Evolutionary conservation across 1,140 invertebrate species (phyloP).

Genomic region (Caerostris extrusa): DNA sequence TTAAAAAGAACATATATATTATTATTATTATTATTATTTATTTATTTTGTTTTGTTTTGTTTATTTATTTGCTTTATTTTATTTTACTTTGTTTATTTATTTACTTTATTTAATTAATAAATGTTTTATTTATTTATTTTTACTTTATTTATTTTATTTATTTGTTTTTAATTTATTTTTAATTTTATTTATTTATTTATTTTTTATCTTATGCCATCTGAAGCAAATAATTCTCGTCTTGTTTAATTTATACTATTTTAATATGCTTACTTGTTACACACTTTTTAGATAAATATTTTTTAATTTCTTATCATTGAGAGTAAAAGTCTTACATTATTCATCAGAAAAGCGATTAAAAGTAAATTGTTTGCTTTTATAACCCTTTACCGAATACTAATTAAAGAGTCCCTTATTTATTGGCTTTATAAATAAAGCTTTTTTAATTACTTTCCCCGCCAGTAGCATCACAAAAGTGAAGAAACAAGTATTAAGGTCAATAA

Average conservation of each 20-base stretch:
- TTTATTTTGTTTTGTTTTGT: too few species aligned
- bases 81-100: too few species aligned
- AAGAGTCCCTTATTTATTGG: conserved; percentile 44
- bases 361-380: conserved; percentile 35
- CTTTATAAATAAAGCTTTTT: conserved; percentile 50
- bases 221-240: neutral
- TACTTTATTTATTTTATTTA: neutral
- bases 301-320: neutral
- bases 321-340: neutral
- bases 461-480: neutral
- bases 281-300: neutral
- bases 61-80: too few species aligned
- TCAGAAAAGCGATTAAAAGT: neutral
- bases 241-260: neutral
- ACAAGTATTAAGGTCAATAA: neutral
- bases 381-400: conserved; percentile 23
- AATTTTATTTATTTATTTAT: neutral
- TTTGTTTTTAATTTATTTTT: neutral
- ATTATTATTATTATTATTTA: too few species aligned
- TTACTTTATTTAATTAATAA: too few species aligned
- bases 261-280: neutral
- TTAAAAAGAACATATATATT: too few species aligned
- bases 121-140: too few species aligned
- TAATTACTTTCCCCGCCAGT: conserved; percentile 37
- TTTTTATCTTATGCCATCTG: neutral